Percentiles rank a stretch among this genome's conserved stretches.
phyloP scores from a whole-genome alignment of 2,113 vertebrate genomes.

The Hemiprocne comata region DNA sequence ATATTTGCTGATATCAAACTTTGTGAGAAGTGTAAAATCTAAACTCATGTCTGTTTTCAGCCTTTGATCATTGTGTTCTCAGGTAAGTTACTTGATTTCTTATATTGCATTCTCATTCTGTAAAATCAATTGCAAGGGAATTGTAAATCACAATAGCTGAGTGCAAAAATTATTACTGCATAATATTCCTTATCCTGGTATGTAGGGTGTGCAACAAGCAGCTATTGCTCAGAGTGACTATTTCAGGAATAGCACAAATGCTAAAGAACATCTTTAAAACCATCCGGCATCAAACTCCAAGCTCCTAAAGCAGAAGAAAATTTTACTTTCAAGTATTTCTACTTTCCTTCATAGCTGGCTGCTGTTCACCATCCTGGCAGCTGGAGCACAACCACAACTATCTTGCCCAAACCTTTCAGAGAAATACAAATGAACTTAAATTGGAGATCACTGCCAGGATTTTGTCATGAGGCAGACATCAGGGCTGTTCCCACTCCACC shows the following conservation, averaged over 20 bases:
- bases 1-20: background rate
- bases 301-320: background rate
- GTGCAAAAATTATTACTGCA: background rate
- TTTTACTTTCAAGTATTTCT: background rate
- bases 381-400: accelerated
- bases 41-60: background rate
- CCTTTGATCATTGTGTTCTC: background rate
- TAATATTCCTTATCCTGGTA: background rate
- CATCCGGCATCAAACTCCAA: background rate
- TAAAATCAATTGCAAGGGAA: background rate
- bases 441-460: background rate
- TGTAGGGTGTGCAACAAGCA: background rate
- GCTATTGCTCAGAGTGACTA: background rate
- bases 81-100: background rate
- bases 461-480: accelerated
- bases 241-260: background rate
- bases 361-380: background rate
- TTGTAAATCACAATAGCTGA: background rate
- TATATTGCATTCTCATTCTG: background rate
- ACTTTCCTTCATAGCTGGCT: background rate
- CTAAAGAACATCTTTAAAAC: background rate
- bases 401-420: background rate
- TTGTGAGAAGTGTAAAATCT: background rate
- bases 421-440: background rate
- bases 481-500: background rate